Base-by-base conservation (phyloP, 2,888 invertebrate genomes). In the Monopis laevigella region DNA sequence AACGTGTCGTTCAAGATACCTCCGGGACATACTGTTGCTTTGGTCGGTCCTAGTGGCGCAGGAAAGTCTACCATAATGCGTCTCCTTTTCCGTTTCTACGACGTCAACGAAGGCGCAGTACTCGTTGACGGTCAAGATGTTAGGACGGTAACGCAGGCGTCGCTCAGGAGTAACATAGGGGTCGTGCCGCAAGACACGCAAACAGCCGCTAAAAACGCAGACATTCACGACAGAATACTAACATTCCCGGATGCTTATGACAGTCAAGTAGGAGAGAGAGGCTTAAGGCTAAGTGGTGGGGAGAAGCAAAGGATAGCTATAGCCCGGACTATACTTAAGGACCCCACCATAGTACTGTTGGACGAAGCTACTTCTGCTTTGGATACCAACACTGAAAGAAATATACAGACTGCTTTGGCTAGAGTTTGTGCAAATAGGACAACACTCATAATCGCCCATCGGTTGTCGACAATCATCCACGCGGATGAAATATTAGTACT, bases 231-330 rank as follows among this genome's bases (percentile, higher is more conserved):
- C 27, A 86, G 87, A 58, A 97, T 98, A 46, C 72, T 93, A 1
- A 85, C 88, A n/a, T 97, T 98, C 70, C 95, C 97, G 1, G 92
- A 94, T 48, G 87, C 86, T 32, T 95, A 94, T 58, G 91, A 93
- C 39, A 92, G 93, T 0, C 85, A 87, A 81, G 93, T 98, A 13
- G 98, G 98, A 4, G 98, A 98, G 71, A 83, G 98, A 59, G 98
- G 98, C 3, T 72, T 98, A 43, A 88, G 96, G 47, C 78, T 98
- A 45, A 97, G 97, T 62, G 98, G 98, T 2, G 98, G 98, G 2
- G 98, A 98, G 65, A 98, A 99, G 59, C 98, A 99, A 65, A 84
- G 98, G 49, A 94, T 98, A 43, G 98, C 98, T 1, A 98, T 98
- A 48, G 98, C 98, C 0, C 82, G 98, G 47, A 98, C 98, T 0